Percentiles rank a stretch among this genome's conserved stretches.
Conservation (phyloP, 2,113 vertebrate species). For the Neotoma lepida region DNA sequence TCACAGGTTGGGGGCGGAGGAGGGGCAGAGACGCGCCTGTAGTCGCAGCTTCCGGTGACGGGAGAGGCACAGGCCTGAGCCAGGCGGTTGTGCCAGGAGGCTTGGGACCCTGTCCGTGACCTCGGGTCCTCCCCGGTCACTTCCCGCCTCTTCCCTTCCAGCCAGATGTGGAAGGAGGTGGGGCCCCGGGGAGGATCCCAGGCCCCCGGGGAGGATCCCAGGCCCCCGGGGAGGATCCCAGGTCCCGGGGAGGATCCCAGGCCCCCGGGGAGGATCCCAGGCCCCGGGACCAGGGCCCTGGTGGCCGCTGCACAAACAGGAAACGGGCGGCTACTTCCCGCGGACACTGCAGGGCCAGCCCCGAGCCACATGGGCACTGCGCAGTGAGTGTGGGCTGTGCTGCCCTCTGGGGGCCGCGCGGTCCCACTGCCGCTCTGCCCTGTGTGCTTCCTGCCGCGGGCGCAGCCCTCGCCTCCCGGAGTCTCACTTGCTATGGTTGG, state of each 20-base stretch:
- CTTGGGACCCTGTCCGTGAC: not conserved
- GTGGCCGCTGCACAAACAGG: constrained; percentile 66
- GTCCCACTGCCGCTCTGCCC: not conserved
- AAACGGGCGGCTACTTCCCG: constrained; percentile 53
- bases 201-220: too few species aligned
- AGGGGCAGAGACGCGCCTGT: too few species aligned
- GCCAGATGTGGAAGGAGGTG: constrained; percentile 58
- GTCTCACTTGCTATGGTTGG: not conserved
- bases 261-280: constrained; percentile 53
- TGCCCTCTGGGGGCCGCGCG: constrained; percentile 57
- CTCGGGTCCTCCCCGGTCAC: not conserved
- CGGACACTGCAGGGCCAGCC: not conserved
- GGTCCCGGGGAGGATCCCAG: not conserved
- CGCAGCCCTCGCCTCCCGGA: not conserved
- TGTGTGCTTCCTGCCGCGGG: too few species aligned
- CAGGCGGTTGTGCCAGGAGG: not conserved
- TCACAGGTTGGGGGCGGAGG: not conserved
- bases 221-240: too few species aligned
- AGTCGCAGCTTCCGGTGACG: not conserved
- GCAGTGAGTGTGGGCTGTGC: not conserved
- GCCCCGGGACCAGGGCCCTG: constrained; percentile 52
- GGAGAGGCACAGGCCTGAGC: not conserved
- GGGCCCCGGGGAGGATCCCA: too few species aligned
- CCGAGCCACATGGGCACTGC: not conserved
- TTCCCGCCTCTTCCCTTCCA: not conserved